Evolutionary conservation across 2,888 invertebrate genomes (phyloP).

Genomic region (Eremobia ochroleuca): DNA sequence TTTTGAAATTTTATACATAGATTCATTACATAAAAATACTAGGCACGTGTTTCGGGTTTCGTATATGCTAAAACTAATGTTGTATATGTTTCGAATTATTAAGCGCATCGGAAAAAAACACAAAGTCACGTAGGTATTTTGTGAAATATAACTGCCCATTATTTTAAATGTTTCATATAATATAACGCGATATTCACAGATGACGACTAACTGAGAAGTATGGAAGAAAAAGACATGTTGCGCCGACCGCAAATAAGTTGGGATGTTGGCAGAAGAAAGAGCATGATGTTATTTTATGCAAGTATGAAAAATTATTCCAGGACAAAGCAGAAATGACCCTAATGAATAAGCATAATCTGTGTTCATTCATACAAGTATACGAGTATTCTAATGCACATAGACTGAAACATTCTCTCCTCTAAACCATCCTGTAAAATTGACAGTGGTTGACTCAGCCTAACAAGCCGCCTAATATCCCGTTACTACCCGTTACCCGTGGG

Average conservation of each 20-base stretch:
- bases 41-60: too few relatives aligned
- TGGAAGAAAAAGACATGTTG: too few relatives aligned
- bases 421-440: neutral
- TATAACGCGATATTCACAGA: too few relatives aligned
- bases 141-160: neutral
- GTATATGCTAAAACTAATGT: too few relatives aligned
- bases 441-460: neutral
- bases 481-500: too few relatives aligned
- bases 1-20: too few relatives aligned
- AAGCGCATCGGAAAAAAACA: neutral
- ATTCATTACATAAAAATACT: too few relatives aligned
- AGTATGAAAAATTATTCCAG: neutral
- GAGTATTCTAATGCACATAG: neutral
- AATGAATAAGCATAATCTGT: neutral
- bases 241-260: too few relatives aligned
- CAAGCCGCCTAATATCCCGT: too few relatives aligned
- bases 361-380: neutral
- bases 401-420: neutral
- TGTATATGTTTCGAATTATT: neutral
- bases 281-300: neutral
- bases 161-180: neutral
- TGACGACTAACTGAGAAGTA: too few relatives aligned
- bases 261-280: too few relatives aligned
- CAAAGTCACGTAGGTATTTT: neutral
- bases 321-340: neutral